A percentile compares a stretch with the other conserved stretches of the same genome.
Conservation (phyloP, 2,888 invertebrate species). For the Meteorus cinctellus region DNA sequence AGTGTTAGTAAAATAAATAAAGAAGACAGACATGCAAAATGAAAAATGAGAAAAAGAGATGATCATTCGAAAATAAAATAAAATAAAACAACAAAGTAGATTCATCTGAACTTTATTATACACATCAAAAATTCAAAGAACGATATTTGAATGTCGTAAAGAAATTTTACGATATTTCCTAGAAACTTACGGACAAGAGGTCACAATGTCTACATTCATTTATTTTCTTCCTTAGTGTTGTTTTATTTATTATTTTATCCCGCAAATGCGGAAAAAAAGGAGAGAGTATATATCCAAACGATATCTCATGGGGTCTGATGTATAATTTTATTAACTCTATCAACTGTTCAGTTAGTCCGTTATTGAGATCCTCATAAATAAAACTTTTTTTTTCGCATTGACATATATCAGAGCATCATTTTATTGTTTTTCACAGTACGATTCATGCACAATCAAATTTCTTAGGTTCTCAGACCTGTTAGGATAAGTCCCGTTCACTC, state of each 20-base stretch:
- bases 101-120: slow-evolving; percentile 31
- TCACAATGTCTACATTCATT: slow-evolving; percentile 36
- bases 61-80: neutral
- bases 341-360: neutral
- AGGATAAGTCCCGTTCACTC: slow-evolving; percentile 36
- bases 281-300: neutral
- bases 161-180: slow-evolving; percentile 34
- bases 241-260: slow-evolving; percentile 1
- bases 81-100: slow-evolving; percentile 6
- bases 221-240: slow-evolving; percentile 8
- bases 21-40: neutral
- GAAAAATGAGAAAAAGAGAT: neutral
- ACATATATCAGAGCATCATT: slow-evolving; percentile 15
- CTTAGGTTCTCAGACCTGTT: slow-evolving; percentile 42
- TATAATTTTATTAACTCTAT: slow-evolving; percentile 19
- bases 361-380: neutral
- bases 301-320: neutral
- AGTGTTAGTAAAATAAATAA: slow-evolving; percentile 24
- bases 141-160: slow-evolving; percentile 32
- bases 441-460: slow-evolving; percentile 53
- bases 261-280: too few species aligned
- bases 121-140: slow-evolving; percentile 32
- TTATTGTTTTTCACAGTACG: slow-evolving; percentile 32
- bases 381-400: neutral
- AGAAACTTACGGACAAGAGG: slow-evolving; percentile 23